Conservation (phyloP, 2,797 vertebrate genomes). For the Borostomias antarcticus region DNA sequence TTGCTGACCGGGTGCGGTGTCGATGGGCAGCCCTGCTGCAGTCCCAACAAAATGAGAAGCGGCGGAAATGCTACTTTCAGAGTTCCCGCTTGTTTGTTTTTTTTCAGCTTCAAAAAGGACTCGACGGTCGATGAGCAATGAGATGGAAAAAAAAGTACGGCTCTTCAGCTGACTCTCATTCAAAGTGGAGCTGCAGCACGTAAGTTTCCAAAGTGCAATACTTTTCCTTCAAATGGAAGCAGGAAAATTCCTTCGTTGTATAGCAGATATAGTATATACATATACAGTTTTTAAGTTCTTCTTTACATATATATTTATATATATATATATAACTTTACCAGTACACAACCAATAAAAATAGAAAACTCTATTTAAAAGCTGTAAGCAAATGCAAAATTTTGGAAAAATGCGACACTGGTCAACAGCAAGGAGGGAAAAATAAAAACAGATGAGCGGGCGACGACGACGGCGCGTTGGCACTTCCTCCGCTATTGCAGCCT, state of each 20-base stretch:
- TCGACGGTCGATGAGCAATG: slow-evolving; percentile 42
- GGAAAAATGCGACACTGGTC: slow-evolving; percentile 79
- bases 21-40: slow-evolving; percentile 85
- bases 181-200: slow-evolving; percentile 43
- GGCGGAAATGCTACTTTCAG: slow-evolving; percentile 40
- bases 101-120: slow-evolving; percentile 53
- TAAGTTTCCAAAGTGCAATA: slow-evolving; percentile 70
- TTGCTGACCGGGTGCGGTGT: slow-evolving; percentile 70
- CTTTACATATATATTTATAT: slow-evolving; percentile 55
- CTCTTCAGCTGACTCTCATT: slow-evolving; percentile 32
- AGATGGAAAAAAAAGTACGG: slow-evolving; percentile 27
- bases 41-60: slow-evolving; percentile 39
- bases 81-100: no score
- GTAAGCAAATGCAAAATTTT: slow-evolving; percentile 48
- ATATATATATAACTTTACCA: slow-evolving; percentile 35
- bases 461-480: slow-evolving; percentile 61
- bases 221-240: slow-evolving; percentile 73
- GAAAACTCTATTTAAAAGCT: slow-evolving; percentile 65
- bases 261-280: slow-evolving; percentile 59
- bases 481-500: slow-evolving; percentile 61
- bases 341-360: slow-evolving; percentile 66
- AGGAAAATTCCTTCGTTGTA: slow-evolving; percentile 62
- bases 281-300: slow-evolving; percentile 12
- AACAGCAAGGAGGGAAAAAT: slow-evolving; percentile 80
- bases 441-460: slow-evolving; percentile 47